Percentiles rank a stretch among this genome's conserved stretches.
Conservation (phyloP, 2,888 invertebrate genomes). For the Pinctada fucata region DNA sequence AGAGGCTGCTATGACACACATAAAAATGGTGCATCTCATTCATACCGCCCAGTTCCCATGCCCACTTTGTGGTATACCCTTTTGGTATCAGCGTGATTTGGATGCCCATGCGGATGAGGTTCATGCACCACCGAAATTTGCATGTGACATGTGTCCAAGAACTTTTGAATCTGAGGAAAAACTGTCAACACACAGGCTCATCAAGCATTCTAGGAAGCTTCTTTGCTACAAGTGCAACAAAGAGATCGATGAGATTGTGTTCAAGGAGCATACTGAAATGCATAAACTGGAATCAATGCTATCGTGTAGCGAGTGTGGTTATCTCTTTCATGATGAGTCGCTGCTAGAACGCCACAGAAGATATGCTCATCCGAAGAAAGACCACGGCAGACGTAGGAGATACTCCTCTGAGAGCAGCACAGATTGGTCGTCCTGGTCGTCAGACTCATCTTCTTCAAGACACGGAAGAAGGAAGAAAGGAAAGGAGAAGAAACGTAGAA, state of each 20-base stretch:
- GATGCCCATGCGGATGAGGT: slow-evolving; percentile 22
- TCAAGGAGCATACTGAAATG: slow-evolving; percentile 25
- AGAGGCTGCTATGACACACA: slow-evolving; percentile 11
- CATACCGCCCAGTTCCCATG: slow-evolving; percentile 18
- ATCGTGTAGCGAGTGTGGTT: slow-evolving; percentile 10
- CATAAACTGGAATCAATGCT: slow-evolving; percentile 18
- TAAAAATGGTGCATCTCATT: slow-evolving; percentile 20
- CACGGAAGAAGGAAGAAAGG: neutral
- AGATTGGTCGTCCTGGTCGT: slow-evolving; percentile 1
- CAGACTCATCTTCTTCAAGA: neutral
- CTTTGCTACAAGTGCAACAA: slow-evolving; percentile 21
- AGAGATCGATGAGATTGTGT: slow-evolving; percentile 22
- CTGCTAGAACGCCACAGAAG: slow-evolving; percentile 5
- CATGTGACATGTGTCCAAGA: slow-evolving; percentile 16
- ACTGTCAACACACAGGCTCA: slow-evolving; percentile 19
- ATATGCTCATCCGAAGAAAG: neutral
- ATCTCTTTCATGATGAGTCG: slow-evolving; percentile 3
- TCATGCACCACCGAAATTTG: slow-evolving; percentile 25
- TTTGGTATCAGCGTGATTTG: slow-evolving; percentile 21
- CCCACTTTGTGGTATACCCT: slow-evolving; percentile 23
- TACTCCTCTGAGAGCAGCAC: slow-evolving; percentile 11
- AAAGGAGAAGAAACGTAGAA: neutral
- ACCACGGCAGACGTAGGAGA: neutral
- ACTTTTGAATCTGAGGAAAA: slow-evolving; percentile 22
- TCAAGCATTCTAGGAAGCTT: slow-evolving; percentile 20